Conservation (phyloP, 2,113 vertebrate genomes). For the Orthonyx spaldingii region DNA sequence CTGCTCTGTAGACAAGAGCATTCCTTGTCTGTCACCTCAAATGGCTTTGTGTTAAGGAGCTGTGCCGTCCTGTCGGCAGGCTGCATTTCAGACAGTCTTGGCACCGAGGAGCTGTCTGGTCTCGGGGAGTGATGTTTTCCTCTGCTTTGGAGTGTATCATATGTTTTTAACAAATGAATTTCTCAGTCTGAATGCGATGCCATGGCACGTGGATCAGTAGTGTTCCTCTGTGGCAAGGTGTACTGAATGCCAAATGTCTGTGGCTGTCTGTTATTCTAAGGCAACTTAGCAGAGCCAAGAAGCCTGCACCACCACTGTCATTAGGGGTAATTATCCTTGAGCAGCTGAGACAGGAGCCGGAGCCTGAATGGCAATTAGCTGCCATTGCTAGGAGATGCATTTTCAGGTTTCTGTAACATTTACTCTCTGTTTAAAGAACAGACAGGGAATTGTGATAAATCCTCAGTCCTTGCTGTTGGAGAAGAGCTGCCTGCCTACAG, state of each 20-base stretch:
- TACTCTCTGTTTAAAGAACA: conserved; percentile 2
- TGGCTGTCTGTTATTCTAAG: neutral
- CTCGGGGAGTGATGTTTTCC: conserved; percentile 8
- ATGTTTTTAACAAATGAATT: conserved; percentile 26
- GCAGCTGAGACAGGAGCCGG: conserved; percentile 37
- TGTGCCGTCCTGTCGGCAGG: neutral
- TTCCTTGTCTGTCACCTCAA: neutral
- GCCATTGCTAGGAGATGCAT: neutral
- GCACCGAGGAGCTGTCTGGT: neutral
- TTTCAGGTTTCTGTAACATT: conserved; percentile 17
- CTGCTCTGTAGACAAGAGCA: neutral
- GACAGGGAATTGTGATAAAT: neutral
- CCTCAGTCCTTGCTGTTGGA: neutral
- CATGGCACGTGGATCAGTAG: neutral
- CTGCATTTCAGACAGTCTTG: conserved; percentile 7
- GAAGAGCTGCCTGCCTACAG: neutral
- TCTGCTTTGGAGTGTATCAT: conserved; percentile 25
- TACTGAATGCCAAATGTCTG: conserved; percentile 41
- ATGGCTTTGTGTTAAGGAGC: neutral
- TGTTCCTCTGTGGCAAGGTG: conserved; percentile 45
- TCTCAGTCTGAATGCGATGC: conserved; percentile 12
- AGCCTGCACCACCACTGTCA: conserved; percentile 46
- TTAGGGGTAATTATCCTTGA: conserved; percentile 55
- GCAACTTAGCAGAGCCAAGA: conserved; percentile 32
- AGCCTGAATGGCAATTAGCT: conserved; percentile 54